A percentile compares a stretch with the other conserved stretches of the same genome.
Conservation (phyloP, 2,797 vertebrate genomes). For the Chrysocyon brachyurus region DNA sequence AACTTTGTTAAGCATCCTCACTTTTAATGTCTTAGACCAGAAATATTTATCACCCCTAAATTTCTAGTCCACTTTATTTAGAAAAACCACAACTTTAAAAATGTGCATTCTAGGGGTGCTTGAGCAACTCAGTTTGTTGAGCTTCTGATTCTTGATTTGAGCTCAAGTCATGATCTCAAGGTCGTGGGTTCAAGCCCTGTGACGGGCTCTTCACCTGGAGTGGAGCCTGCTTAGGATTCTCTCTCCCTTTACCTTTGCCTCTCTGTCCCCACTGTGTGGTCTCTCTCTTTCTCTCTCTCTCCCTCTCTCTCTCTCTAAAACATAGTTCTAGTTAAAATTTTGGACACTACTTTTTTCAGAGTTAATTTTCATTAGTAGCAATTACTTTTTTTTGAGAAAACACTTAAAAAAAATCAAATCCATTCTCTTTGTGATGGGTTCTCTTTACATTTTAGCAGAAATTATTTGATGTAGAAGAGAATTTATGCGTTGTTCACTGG, state of each 20-base stretch:
- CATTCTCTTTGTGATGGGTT: not conserved
- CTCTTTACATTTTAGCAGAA: constrained; percentile 19
- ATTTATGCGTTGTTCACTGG: not conserved
- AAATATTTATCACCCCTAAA: not conserved
- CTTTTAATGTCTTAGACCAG: not conserved
- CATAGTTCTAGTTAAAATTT: not conserved
- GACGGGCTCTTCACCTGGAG: not conserved
- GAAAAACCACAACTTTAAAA: not conserved
- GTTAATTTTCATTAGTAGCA: not conserved
- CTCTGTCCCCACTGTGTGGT: not conserved
- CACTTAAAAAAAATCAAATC: not conserved
- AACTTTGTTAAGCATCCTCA: not conserved
- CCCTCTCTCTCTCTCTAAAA: not conserved
- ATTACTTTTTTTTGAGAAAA: constrained; percentile 32
- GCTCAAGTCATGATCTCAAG: not conserved
- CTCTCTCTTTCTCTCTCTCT: not conserved
- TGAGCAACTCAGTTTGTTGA: not conserved
- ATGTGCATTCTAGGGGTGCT: not conserved
- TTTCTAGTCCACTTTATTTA: not conserved
- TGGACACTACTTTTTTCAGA: not conserved
- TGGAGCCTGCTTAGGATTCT: not conserved
- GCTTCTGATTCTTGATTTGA: not conserved
- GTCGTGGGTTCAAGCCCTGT: not conserved
- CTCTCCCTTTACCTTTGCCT: not conserved
- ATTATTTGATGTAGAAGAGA: not conserved